A percentile compares a stretch with the other conserved stretches of the same genome.
Conservation (phyloP, 2,113 vertebrate genomes). For the Hippocampus comes region DNA sequence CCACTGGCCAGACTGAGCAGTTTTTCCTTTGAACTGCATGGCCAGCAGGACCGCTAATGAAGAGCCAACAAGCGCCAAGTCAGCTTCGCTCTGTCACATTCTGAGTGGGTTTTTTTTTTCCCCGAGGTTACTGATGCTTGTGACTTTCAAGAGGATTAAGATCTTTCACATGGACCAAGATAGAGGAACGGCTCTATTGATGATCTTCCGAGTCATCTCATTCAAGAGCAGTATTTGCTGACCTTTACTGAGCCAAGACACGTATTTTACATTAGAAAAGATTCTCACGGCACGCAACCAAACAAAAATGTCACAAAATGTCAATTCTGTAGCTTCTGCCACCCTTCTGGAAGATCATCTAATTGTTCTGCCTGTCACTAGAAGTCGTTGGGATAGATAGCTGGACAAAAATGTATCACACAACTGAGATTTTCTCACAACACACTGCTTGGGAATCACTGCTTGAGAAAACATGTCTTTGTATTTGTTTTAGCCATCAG, state of each 20-base stretch:
- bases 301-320: not conserved
- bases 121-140: not conserved
- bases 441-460: not conserved
- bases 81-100: slow-evolving; percentile 14
- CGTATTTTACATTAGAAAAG: not conserved
- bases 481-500: not conserved
- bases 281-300: not conserved
- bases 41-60: slow-evolving; percentile 9
- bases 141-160: not conserved
- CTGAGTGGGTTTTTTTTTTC: not conserved
- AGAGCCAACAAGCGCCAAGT: slow-evolving; percentile 22
- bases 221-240: not conserved
- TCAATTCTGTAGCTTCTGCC: not conserved
- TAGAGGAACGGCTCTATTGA: not conserved
- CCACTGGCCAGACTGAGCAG: slow-evolving; percentile 19
- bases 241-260: not conserved
- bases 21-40: slow-evolving; percentile 42
- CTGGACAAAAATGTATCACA: not conserved
- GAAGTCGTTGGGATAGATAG: not conserved
- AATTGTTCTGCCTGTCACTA: not conserved
- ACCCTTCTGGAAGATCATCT: not conserved
- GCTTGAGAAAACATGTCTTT: not conserved
- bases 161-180: not conserved
- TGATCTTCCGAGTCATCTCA: not conserved
- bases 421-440: not conserved